Evolutionary conservation across 2,797 vertebrate genomes (phyloP), one percentile per base, ranked within the genome.

Genomic region (Smutsia temminckii): DNA sequence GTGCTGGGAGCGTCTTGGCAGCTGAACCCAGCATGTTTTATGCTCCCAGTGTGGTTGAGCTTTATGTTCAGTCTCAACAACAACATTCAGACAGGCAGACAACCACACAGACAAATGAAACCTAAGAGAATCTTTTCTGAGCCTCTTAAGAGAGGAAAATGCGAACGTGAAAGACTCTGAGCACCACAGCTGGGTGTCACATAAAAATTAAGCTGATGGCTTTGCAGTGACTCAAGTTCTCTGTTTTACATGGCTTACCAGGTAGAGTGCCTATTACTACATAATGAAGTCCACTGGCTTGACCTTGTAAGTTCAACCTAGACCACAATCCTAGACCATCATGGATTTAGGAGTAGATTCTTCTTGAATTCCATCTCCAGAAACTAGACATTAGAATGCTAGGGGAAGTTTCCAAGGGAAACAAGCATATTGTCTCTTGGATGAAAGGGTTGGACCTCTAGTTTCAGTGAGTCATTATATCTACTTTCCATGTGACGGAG

Each of bases 321-420:
- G 42, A 94, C 40, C 40, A 96, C 57, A 93, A 97, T 95, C 87
- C 78, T 97, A 97, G 66, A 96, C 78, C 96, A 95, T 93, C 55
- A 3, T 91, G 85, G 46, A 93, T 92, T 98, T 96, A 90, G 91
- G 88, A 92, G 83, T 68, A 97, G 86, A 71, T 40, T 93, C 23
- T 68, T 93, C 95, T 94, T 97, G 93, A 98, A 95, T 92, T 77
- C 89, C 95, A 27, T 92, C 96, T 96, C 93, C 85, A 90, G 91
- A 77, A 95, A 94, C 75, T 95, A 97, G 91, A 88, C 93, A 55
- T 97, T 91, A 94, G 34, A 97, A 92, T 89, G 74, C 69, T 85
- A 95, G 63, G 94, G 93, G 81, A 72, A 97, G 88, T 97, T 93
- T 14, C 81, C 91, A 10, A 2, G 34, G 93, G 53, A 97, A 96